Evolutionary conservation across 1,140 invertebrate genomes (phyloP).

Genomic region (Pogonomyrmex barbatus): DNA sequence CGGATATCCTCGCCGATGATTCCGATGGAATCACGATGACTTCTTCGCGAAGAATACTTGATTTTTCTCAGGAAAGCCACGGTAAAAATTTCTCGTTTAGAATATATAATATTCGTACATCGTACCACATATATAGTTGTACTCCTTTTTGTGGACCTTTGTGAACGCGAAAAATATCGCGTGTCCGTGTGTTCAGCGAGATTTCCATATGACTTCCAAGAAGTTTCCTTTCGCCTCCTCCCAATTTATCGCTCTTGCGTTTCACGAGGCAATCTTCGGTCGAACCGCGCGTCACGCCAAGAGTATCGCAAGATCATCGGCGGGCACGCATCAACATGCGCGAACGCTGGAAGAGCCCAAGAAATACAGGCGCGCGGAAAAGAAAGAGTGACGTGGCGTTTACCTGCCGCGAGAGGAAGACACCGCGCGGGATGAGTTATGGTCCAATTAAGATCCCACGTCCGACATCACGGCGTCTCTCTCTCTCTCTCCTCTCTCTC

Average conservation of each 20-base stretch:
- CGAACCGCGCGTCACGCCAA: not conserved
- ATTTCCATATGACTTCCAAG: not conserved
- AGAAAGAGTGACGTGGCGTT: constrained; percentile 19
- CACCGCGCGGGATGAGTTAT: constrained; percentile 41
- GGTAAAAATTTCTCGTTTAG: not conserved
- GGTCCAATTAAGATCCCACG: constrained; percentile 41
- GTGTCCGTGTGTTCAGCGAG: not conserved
- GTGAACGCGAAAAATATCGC: too few relatives aligned
- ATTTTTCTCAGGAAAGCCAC: not conserved
- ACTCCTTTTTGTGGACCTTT: too few relatives aligned
- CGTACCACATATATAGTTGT: too few relatives aligned
- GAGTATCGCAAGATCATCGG: constrained; percentile 28
- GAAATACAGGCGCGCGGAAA: not conserved
- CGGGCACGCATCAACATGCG: not conserved
- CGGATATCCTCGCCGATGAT: constrained; percentile 13
- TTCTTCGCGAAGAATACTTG: not conserved
- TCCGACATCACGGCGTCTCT: constrained; percentile 3
- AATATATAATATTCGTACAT: not conserved
- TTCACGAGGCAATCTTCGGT: not conserved
- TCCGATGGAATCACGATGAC: constrained; percentile 12
- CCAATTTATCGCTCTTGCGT: not conserved
- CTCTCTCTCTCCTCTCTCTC: too few relatives aligned
- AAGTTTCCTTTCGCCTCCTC: not conserved
- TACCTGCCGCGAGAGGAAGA: constrained; percentile 27
- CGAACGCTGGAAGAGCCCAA: constrained; percentile 9